Evolutionary conservation across 1,140 invertebrate species (phyloP).

Genomic region (Helicorthomorpha holstii): DNA sequence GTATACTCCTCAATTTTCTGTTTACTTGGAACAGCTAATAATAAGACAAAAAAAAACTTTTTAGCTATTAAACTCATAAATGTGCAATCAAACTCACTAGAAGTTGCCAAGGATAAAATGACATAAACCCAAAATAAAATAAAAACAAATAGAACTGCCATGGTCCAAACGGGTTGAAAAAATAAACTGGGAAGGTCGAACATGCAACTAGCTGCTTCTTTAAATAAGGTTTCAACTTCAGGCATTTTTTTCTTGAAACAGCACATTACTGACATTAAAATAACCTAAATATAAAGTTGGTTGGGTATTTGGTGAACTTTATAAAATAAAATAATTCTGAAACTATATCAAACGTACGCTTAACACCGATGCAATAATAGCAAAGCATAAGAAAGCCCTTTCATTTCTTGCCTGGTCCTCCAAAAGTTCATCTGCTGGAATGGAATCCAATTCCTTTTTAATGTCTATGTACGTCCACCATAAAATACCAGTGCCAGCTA

Average conservation of each 20-base stretch:
- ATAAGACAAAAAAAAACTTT: not conserved
- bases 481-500: slow-evolving; percentile 52
- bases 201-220: slow-evolving; percentile 70
- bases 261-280: not conserved
- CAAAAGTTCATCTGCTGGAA: slow-evolving; percentile 35
- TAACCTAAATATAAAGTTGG: too few relatives aligned
- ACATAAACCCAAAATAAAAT: slow-evolving; percentile 70
- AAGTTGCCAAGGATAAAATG: slow-evolving; percentile 48
- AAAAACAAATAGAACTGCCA: slow-evolving; percentile 55
- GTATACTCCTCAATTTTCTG: too few relatives aligned
- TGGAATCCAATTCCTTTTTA: slow-evolving; percentile 45
- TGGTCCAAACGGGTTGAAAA: slow-evolving; percentile 72
- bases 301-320: not conserved
- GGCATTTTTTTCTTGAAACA: slow-evolving; percentile 34
- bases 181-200: slow-evolving; percentile 65
- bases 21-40: not conserved
- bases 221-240: slow-evolving; percentile 63
- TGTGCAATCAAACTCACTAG: slow-evolving; percentile 35
- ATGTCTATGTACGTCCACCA: slow-evolving; percentile 80
- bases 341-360: slow-evolving; percentile 41
- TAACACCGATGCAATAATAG: slow-evolving; percentile 70
- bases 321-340: not conserved
- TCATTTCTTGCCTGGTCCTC: slow-evolving; percentile 71
- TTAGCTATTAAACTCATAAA: not conserved
- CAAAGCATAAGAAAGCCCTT: slow-evolving; percentile 60